phyloP scores from a whole-genome alignment of 1,140 invertebrate species.

The Drosophila nigrodunni region DNA sequence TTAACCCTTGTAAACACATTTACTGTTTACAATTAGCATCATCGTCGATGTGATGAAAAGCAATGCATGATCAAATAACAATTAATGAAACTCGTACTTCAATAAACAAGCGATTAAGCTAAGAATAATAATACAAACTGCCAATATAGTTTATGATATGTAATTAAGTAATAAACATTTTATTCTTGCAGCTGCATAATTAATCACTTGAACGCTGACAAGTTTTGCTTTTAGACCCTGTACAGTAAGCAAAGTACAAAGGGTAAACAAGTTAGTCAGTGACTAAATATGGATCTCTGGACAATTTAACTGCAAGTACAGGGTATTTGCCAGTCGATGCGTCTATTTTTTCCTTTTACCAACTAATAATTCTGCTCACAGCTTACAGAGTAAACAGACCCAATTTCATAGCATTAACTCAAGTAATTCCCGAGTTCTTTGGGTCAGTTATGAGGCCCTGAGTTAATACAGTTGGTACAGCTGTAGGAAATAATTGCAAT shows the following conservation, averaged over 20 bases:
- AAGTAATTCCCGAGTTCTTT: neutral
- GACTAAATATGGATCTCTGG: too few species aligned
- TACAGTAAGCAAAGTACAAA: too few species aligned
- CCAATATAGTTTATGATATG: neutral
- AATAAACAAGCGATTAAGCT: neutral
- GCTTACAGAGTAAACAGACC: neutral
- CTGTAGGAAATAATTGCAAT: neutral
- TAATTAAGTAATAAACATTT: conserved; percentile 1
- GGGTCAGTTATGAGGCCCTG: neutral
- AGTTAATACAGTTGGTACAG: neutral
- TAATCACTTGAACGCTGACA: neutral
- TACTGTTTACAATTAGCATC: too few species aligned
- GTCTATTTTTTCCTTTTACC: too few species aligned
- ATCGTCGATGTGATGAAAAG: too few species aligned
- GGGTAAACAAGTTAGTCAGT: too few species aligned
- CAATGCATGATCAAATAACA: neutral
- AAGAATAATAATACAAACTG: neutral
- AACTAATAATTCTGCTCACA: too few species aligned
- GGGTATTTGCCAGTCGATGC: too few species aligned
- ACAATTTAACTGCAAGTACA: too few species aligned
- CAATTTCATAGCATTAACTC: neutral
- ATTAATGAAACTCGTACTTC: neutral
- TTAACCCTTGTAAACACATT: too few species aligned
- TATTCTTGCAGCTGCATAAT: neutral
- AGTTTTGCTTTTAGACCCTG: too few species aligned